Base-by-base conservation (phyloP, 2,113 vertebrate species). In the Psilopogon haemacephalus region DNA sequence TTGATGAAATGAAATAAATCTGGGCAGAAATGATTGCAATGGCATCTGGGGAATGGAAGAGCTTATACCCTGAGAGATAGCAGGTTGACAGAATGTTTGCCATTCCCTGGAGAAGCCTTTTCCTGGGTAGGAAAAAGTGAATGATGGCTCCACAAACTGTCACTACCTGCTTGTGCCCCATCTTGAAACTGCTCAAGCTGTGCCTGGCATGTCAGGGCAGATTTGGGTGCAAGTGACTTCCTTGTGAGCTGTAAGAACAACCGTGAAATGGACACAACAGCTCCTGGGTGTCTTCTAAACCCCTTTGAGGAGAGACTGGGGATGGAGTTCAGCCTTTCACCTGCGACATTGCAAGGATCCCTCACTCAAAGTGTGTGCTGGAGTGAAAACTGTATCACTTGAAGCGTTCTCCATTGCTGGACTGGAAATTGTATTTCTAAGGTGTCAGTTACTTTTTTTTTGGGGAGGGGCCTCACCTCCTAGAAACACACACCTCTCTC, bases 21-120 rank as follows among this genome's bases (percentile, higher is more conserved):
- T 82, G 89, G 74, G 85, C 64, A 91, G 89, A 95, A 95, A 89
- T 91, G 28, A 95, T 93, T 94, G 59, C 79, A 85, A 27, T 1
- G 6, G 92, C 1, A 10, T 82, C 79, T 76, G n/a, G 78, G 91
- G 79, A 95, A 81, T 30, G 72, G 86, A 81, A 67, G 46, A 73
- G 68, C 1, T 0, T 24, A 69, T 70, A 78, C 59, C 71, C 68
- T 67, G 55, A 73, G 80, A 92, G 69, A 82, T 64, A 38, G 0
- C 2, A 89, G 70, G 77, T 63, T 1, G 5, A 42, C 77, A 84
- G 68, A 88, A 86, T n/a, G 32, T 76, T 68, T 59, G 56, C 10
- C 1, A 1, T 12, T 52, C 93, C 78, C 91, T 73, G 32, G 65
- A 71, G 69, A 86, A 70, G 46, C 46, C 21, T 63, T 80, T 71